A percentile compares a stretch with the other conserved stretches of the same genome.
Evolutionary conservation across 2,888 invertebrate genomes (phyloP).

Genomic region (Eilema griseolum): DNA sequence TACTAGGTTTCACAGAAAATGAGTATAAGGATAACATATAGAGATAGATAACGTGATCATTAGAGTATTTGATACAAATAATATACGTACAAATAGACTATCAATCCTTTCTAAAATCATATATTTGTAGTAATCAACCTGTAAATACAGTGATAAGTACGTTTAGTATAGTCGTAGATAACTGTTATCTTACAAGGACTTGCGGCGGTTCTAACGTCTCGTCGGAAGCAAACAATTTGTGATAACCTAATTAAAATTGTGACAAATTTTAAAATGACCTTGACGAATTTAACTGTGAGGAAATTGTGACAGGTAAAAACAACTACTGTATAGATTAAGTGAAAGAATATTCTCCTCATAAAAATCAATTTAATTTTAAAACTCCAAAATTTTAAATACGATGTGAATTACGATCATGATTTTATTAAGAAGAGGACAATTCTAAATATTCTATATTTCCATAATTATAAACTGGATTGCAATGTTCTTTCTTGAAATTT

Average conservation of each 20-base stretch:
- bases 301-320: not conserved
- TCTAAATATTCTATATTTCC: too few relatives aligned
- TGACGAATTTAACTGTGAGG: conserved; percentile 20
- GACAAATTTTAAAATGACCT: conserved; percentile 49
- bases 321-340: too few relatives aligned
- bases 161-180: not conserved
- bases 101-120: not conserved
- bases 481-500: too few relatives aligned
- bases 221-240: conserved; percentile 58
- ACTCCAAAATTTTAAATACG: too few relatives aligned
- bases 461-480: too few relatives aligned
- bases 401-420: too few relatives aligned
- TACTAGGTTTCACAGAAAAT: not conserved
- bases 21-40: not conserved
- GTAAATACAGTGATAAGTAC: not conserved
- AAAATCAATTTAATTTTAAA: too few relatives aligned
- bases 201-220: conserved; percentile 53
- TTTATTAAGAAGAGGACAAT: too few relatives aligned
- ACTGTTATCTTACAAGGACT: conserved; percentile 48
- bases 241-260: conserved; percentile 71
- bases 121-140: conserved; percentile 4
- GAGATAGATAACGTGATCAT: too few relatives aligned
- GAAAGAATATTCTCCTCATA: too few relatives aligned
- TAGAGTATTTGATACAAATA: not conserved
- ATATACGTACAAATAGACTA: not conserved